These are phyloP conservation scores for Rhyzopertha dominica DNA, from an alignment of 1,140 invertebrate species.

Conservation along the genomic window DNA sequence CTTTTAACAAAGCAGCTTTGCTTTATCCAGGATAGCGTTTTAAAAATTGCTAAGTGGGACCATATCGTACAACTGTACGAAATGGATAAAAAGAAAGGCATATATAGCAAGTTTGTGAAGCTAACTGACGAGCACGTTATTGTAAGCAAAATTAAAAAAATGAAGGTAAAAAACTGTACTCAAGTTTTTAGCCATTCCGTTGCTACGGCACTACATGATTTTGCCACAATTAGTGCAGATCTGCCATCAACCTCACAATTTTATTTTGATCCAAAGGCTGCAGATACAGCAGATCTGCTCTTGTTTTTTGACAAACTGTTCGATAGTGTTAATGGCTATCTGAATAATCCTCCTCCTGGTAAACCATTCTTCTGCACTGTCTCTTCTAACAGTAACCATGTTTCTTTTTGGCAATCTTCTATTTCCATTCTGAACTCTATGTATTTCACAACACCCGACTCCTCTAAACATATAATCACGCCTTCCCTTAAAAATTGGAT, in stretches of 20 bases:
- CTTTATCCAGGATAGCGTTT: conserved; percentile 9
- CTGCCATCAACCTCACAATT: too few species aligned
- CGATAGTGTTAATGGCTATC: conserved; percentile 14
- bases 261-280: conserved; percentile 11
- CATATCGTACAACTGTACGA: conserved; percentile 12
- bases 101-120: conserved; percentile 3
- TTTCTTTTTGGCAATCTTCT: conserved; percentile 13
- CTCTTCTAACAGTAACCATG: conserved; percentile 12
- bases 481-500: conserved; percentile 5
- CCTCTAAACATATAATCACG: neutral
- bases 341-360: conserved; percentile 4
- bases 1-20: conserved; percentile 15
- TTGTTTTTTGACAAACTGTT: conserved; percentile 19
- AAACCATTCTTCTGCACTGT: conserved; percentile 10
- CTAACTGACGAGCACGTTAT: conserved; percentile 19
- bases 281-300: conserved; percentile 19
- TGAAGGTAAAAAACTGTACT: conserved; percentile 19
- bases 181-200: conserved; percentile 16
- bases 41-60: conserved; percentile 11
- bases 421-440: conserved; percentile 11
- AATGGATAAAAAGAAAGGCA: conserved; percentile 10
- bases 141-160: conserved; percentile 18
- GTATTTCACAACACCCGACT: conserved; percentile 2
- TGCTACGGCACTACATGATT: too few species aligned
- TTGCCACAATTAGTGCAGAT: too few species aligned